Conservation (phyloP, 1,140 invertebrate genomes). For the Bombus soroeensis region DNA sequence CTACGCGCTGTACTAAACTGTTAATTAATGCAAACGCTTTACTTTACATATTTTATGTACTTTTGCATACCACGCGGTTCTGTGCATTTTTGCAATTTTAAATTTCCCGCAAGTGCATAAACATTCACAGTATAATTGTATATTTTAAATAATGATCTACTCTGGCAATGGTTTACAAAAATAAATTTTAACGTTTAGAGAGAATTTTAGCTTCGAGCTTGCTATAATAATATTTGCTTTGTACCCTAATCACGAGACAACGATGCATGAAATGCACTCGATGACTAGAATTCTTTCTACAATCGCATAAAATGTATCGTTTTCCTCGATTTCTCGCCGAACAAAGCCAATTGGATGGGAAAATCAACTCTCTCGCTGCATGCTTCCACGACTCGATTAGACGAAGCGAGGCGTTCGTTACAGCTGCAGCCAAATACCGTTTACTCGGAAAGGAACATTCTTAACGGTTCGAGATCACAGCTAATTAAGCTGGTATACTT, state of each 20-base stretch:
- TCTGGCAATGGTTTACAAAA: neutral
- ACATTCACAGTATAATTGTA: too few relatives aligned
- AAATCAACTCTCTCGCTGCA: conserved; percentile 45
- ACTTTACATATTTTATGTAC: too few relatives aligned
- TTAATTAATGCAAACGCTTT: too few relatives aligned
- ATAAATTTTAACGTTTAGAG: neutral
- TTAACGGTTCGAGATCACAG: conserved; percentile 57
- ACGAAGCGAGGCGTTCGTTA: conserved; percentile 34
- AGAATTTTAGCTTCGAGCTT: neutral
- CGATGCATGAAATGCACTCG: neutral
- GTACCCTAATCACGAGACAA: neutral
- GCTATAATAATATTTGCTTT: neutral
- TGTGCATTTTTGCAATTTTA: too few relatives aligned
- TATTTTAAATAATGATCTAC: neutral
- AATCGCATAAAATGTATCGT: neutral
- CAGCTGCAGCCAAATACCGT: conserved; percentile 68
- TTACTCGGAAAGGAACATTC: conserved; percentile 68
- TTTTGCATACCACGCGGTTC: too few relatives aligned
- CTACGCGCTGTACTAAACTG: too few relatives aligned
- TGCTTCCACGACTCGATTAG: conserved; percentile 53
- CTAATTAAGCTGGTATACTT: neutral
- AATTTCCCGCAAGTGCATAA: too few relatives aligned
- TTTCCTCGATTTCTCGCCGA: conserved; percentile 54
- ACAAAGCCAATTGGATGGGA: conserved; percentile 23
- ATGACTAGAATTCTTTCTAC: neutral